These are phyloP conservation scores for Hermaeophaga mercurialis DNA, from an alignment of 2,888 invertebrate species.

Conservation along the genomic window DNA sequence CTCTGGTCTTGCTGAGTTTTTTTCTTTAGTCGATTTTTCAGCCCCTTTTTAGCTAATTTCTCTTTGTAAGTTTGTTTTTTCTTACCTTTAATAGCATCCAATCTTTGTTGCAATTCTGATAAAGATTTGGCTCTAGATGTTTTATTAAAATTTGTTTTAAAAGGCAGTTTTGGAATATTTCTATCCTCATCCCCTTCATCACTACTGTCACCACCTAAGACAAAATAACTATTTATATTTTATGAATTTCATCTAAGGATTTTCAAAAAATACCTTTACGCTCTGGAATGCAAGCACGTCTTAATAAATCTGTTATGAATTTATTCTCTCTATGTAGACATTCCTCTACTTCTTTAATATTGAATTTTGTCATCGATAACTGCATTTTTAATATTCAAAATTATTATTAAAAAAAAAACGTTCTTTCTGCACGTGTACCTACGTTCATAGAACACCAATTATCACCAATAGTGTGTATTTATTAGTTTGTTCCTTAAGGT, in stretches of 20 bases:
- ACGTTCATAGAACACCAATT: too few relatives aligned
- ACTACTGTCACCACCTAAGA: background rate
- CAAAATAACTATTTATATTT: too few relatives aligned
- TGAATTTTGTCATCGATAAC: conserved; percentile 46
- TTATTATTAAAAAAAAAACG: too few relatives aligned
- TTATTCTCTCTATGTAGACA: conserved; percentile 62
- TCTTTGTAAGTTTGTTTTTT: conserved; percentile 68
- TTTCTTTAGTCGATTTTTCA: conserved; percentile 71
- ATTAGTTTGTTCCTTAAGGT: too few relatives aligned
- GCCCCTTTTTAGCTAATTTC: conserved; percentile 68
- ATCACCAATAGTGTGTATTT: too few relatives aligned
- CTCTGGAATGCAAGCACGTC: conserved; percentile 61
- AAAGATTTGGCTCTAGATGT: conserved; percentile 65
- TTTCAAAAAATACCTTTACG: conserved; percentile 41
- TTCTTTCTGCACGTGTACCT: too few relatives aligned
- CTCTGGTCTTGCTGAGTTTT: conserved; percentile 68
- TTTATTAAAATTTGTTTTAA: conserved; percentile 47
- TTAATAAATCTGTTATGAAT: conserved; percentile 66
- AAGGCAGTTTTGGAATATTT: conserved; percentile 40
- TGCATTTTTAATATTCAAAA: too few relatives aligned
- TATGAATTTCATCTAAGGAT: conserved; percentile 11
- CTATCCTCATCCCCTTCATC: conserved; percentile 56
- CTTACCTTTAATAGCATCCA: conserved; percentile 66
- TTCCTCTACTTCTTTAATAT: conserved; percentile 54
- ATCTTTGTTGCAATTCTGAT: conserved; percentile 67